These are phyloP conservation scores for Ophioderma brevispina DNA, from an alignment of 35 echinoderm and acorn worm genomes.

Conservation along the genomic window DNA sequence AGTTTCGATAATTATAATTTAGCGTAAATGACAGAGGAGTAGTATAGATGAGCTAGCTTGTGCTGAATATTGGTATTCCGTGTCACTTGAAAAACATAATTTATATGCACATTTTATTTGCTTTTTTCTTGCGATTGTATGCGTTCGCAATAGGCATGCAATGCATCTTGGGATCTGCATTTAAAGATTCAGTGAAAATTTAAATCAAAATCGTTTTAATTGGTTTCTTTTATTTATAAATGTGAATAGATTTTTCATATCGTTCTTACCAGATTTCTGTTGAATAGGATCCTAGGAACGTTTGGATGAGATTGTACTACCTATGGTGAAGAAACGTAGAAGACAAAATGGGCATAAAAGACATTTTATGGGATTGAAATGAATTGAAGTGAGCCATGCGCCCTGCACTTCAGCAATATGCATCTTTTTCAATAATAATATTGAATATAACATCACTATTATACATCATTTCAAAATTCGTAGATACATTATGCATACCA, in stretches of 20 bases:
- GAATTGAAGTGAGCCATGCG: not conserved
- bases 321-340: not conserved
- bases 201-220: not conserved
- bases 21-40: not conserved
- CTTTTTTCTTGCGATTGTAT: not conserved
- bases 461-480: not conserved
- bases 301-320: not conserved
- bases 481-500: not conserved
- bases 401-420: not conserved
- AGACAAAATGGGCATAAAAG: not conserved
- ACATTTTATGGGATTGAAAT: not conserved
- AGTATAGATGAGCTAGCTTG: not conserved
- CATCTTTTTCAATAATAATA: not conserved
- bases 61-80: not conserved
- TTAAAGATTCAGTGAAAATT: not conserved
- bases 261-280: too few species aligned
- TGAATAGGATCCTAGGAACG: not conserved
- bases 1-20: not conserved
- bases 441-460: not conserved
- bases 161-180: not conserved
- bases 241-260: not conserved
- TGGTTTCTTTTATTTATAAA: not conserved
- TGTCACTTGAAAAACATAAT: not conserved
- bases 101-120: not conserved
- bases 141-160: not conserved